Percentiles rank a stretch among this genome's conserved stretches.
phyloP scores from a whole-genome alignment of 2,797 vertebrate species.

The Falco cherrug region DNA sequence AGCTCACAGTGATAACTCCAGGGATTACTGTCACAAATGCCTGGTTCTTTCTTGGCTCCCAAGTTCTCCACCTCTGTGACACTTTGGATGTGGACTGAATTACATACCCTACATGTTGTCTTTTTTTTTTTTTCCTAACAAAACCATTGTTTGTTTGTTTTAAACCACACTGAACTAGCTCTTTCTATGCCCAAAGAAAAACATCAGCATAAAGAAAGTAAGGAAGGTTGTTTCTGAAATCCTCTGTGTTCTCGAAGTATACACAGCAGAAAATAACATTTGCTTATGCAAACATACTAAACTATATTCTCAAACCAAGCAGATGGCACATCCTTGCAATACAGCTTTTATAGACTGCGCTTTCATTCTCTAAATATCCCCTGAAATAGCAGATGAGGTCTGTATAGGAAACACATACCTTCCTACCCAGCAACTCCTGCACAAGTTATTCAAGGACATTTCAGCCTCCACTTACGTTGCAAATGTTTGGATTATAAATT shows the following conservation, averaged over 20 bases:
- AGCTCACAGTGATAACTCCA: background rate
- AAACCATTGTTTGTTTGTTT: background rate
- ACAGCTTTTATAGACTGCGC: conserved; percentile 1
- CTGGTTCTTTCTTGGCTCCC: background rate
- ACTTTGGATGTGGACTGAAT: background rate
- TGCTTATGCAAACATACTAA: conserved; percentile 5
- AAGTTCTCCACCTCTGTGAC: background rate
- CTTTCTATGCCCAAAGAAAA: conserved; percentile 1
- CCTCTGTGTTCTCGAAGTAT: background rate
- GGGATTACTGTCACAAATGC: background rate
- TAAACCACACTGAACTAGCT: background rate
- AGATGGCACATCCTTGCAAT: conserved; percentile 52
- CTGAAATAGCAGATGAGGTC: background rate
- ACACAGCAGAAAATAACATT: background rate
- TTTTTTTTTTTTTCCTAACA: background rate
- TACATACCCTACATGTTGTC: background rate
- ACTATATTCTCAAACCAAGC: background rate
- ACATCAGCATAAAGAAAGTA: background rate
- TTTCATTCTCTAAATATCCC: conserved; percentile 1
- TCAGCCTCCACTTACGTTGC: conserved; percentile 13
- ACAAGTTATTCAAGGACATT: conserved; percentile 50
- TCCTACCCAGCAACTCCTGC: background rate
- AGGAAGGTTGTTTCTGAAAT: background rate
- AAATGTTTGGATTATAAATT: conserved; percentile 40
- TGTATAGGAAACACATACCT: background rate